Conservation (phyloP, 2,113 vertebrate species). For the Elgaria multicarinata region DNA sequence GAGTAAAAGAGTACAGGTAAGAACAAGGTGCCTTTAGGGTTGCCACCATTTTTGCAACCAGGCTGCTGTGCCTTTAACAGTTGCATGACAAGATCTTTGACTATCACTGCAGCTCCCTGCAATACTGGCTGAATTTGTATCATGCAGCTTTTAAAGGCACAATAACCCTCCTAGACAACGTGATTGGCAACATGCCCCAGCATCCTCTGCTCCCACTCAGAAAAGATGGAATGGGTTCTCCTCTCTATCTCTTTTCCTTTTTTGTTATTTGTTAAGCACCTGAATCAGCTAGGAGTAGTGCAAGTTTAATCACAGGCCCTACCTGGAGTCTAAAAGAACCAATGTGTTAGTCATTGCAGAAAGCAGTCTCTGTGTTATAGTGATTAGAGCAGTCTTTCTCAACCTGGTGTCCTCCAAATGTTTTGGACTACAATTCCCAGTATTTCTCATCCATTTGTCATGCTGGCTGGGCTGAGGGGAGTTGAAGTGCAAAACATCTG, state of each 20-base stretch:
- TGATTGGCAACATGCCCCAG: neutral
- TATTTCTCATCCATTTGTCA: too few relatives aligned
- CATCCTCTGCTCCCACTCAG: too few relatives aligned
- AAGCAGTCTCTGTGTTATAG: neutral
- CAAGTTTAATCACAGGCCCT: neutral
- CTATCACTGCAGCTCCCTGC: neutral
- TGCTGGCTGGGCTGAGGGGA: too few relatives aligned
- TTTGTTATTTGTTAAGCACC: too few relatives aligned
- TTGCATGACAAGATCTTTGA: neutral
- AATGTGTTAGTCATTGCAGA: neutral
- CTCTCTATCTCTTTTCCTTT: neutral
- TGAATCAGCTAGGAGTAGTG: neutral
- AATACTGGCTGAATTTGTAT: neutral
- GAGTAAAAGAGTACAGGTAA: neutral
- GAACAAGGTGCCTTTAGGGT: neutral
- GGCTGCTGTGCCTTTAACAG: neutral
- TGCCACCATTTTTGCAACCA: neutral
- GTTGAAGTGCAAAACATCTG: too few relatives aligned
- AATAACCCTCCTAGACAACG: neutral
- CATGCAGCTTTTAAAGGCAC: neutral
- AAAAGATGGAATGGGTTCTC: neutral
- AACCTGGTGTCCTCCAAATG: too few relatives aligned
- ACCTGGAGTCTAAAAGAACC: neutral
- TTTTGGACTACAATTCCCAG: too few relatives aligned
- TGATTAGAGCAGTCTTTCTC: neutral